phyloP scores from a whole-genome alignment of 2,888 invertebrate genomes.

The Tiliacea aurago region DNA sequence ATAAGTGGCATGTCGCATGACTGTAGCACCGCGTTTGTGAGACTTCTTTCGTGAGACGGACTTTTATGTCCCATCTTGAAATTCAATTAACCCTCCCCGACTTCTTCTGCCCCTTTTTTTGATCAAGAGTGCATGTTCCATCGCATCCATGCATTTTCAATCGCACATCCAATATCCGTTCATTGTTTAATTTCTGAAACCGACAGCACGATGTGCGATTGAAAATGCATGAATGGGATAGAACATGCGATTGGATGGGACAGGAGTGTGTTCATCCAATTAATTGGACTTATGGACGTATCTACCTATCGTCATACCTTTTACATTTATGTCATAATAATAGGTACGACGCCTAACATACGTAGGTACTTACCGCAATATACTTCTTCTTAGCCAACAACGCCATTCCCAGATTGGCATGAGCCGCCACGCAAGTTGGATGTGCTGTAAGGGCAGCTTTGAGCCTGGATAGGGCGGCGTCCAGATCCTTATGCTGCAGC shows the following conservation, averaged over 20 bases:
- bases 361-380: conserved; percentile 79
- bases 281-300: not conserved
- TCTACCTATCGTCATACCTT: not conserved
- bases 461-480: conserved; percentile 86
- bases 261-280: not conserved
- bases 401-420: conserved; percentile 84
- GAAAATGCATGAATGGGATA: not conserved
- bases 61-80: not conserved
- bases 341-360: not conserved
- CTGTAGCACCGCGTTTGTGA: too few species aligned
- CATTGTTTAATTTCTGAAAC: too few species aligned
- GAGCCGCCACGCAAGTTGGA: conserved; percentile 85
- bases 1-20: too few species aligned
- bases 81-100: not conserved
- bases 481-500: conserved; percentile 87
- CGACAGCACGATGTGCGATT: too few species aligned
- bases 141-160: too few species aligned
- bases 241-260: not conserved
- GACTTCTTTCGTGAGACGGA: too few species aligned
- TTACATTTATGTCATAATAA: not conserved
- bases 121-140: too few species aligned
- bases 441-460: conserved; percentile 86
- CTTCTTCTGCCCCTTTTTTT: not conserved
- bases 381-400: conserved; percentile 85
- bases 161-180: too few species aligned